A percentile compares a stretch with the other conserved stretches of the same genome.
phyloP scores from a whole-genome alignment of 2,113 vertebrate species.

The Ophiodon elongatus region DNA sequence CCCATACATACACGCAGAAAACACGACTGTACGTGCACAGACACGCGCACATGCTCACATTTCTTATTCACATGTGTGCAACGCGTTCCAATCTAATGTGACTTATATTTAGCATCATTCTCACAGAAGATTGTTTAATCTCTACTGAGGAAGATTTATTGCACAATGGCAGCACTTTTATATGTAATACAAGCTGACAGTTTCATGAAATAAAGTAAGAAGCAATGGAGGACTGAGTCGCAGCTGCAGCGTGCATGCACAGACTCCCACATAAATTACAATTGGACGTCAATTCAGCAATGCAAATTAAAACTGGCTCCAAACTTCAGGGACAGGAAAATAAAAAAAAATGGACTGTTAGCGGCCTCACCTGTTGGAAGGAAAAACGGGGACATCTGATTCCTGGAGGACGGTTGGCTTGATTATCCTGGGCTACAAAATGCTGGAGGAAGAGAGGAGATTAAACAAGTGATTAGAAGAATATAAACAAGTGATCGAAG shows the following conservation, averaged over 20 bases:
- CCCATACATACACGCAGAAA: neutral
- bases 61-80: constrained; percentile 11
- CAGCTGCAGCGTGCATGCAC: constrained; percentile 42
- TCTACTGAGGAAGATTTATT: constrained; percentile 55
- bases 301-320: constrained; percentile 39
- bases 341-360: constrained; percentile 35
- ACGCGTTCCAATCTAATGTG: constrained; percentile 42
- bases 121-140: constrained; percentile 53
- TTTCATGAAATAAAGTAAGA: constrained; percentile 63
- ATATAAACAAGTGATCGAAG: constrained; percentile 32
- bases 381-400: constrained; percentile 15
- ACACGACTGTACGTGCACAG: neutral
- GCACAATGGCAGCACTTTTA: constrained; percentile 14
- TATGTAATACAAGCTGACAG: constrained; percentile 63
- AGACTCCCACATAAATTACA: constrained; percentile 42
- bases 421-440: neutral
- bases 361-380: constrained; percentile 56
- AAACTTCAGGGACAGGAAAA: constrained; percentile 17
- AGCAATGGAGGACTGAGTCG: constrained; percentile 44
- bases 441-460: constrained; percentile 22
- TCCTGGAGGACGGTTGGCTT: constrained; percentile 28
- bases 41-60: constrained; percentile 14
- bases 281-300: constrained; percentile 35
- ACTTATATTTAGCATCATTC: constrained; percentile 54
- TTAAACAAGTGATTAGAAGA: constrained; percentile 37